Conservation (phyloP, 2,797 vertebrate species). For the Acipenser ruthenus region DNA sequence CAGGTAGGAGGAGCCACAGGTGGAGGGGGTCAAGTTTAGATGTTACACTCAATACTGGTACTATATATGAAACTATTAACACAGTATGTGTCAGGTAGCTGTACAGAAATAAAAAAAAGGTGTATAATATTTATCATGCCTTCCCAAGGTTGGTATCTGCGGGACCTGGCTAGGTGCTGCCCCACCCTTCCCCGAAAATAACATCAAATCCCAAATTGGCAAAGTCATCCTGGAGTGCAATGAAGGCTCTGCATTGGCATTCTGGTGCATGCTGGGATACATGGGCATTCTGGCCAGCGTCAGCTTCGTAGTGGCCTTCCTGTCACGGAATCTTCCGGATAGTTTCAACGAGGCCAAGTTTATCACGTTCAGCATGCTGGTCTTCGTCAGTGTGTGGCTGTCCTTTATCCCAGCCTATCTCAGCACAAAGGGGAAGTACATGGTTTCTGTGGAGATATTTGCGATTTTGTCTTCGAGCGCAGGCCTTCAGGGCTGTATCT, state of each 20-base stretch:
- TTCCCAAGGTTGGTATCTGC: not conserved
- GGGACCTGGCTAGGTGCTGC: not conserved
- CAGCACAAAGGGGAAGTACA: slow-evolving; percentile 42
- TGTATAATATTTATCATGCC: too few species aligned
- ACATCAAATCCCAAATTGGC: slow-evolving; percentile 9
- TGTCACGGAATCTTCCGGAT: slow-evolving; percentile 33
- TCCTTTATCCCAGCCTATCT: slow-evolving; percentile 43
- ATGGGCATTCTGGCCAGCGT: slow-evolving; percentile 35
- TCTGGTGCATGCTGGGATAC: slow-evolving; percentile 39
- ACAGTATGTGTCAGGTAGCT: too few species aligned
- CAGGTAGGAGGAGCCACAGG: too few species aligned
- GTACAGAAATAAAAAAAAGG: too few species aligned
- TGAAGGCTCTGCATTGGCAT: slow-evolving; percentile 32
- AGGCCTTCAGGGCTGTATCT: slow-evolving; percentile 39
- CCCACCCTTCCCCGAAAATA: not conserved
- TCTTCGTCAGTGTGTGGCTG: slow-evolving; percentile 42
- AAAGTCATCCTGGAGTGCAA: slow-evolving; percentile 26
- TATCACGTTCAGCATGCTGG: slow-evolving; percentile 14
- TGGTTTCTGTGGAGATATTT: slow-evolving; percentile 44
- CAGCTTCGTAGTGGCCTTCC: slow-evolving; percentile 38
- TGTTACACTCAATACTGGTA: too few species aligned
- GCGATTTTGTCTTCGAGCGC: slow-evolving; percentile 41
- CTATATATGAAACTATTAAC: too few species aligned
- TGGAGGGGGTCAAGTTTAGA: too few species aligned
- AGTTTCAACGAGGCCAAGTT: slow-evolving; percentile 11